Evolutionary conservation across 1,140 invertebrate species (phyloP), one percentile per base, ranked within the genome.

Genomic region (Lasioglossum baleicum): DNA sequence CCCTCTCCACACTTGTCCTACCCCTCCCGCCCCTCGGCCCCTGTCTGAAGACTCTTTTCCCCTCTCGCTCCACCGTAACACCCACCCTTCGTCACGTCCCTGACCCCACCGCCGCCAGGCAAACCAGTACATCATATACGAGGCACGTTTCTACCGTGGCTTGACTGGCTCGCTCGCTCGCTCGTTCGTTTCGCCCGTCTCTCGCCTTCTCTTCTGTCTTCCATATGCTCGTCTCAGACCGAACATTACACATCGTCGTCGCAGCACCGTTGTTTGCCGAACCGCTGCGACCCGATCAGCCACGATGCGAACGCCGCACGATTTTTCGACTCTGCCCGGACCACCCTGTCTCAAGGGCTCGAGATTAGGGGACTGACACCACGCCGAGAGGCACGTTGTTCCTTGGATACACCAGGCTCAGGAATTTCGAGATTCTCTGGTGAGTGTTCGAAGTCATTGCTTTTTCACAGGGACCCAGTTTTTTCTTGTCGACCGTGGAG

Each of bases 41-140:
- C 15, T 65, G 64, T 79, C 72, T 65, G 64, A 78, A 72, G 63
- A 72, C 79, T 35, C 35, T 80, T 69, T 48, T 66, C 60, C 68
- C 70, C 80, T 74, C 83, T 81, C 75, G 74, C 72, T 83, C 79
- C 78, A 66, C 80, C 76, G 71, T 82, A 82, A 73, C 83, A 82
- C 86, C 87, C 74, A 74, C 72, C 80, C 71, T 77, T 81, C 71
- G 48, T 40, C 64, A 53, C 83, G 83, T 79, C 80, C 80, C 80
- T 82, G 83, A 86, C 84, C 84, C 83, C 84, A 73, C 83, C 56
- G 83, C 83, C 63, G 56, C 67, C 84, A 75, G 83, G 69, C 83
- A 79, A 82, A 82, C 83, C 83, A 82, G 82, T 86, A 86, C 83
- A 86, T 86, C 84, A 85, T 85, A 78, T 51, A 86, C 71, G 73